Percentiles rank a stretch among this genome's conserved stretches.
Conservation (phyloP, 1,140 invertebrate genomes). For the Solenopsis fugax region DNA sequence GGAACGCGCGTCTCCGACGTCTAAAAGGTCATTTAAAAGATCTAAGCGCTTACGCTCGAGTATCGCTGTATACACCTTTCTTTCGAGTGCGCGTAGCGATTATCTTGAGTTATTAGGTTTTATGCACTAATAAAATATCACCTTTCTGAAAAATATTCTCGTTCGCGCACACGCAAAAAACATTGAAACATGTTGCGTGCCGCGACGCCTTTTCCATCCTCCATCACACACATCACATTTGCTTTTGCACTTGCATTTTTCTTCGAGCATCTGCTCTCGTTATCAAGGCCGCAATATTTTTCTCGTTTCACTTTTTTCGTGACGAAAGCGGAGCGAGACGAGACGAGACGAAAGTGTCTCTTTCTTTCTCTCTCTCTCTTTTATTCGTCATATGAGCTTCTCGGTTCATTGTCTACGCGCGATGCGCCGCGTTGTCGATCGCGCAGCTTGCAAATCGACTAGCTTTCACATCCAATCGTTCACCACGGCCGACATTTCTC, state of each 20-base stretch:
- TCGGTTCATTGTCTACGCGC: no score
- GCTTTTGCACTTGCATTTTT: conserved; percentile 30
- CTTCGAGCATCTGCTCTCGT: conserved; percentile 45
- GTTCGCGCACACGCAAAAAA: conserved; percentile 61
- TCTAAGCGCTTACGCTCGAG: neutral
- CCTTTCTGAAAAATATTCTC: conserved; percentile 68
- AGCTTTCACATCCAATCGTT: neutral
- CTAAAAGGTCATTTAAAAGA: conserved; percentile 28
- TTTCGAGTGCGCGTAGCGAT: conserved; percentile 40
- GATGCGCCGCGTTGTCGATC: no score
- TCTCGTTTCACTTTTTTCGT: conserved; percentile 26
- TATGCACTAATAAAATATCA: conserved; percentile 67
- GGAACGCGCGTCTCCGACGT: neutral
- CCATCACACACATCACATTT: conserved; percentile 27
- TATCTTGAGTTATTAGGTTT: conserved; percentile 50
- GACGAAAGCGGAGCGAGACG: neutral
- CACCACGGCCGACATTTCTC: neutral
- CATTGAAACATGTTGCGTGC: conserved; percentile 67
- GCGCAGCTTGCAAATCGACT: no score
- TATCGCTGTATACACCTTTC: conserved; percentile 11
- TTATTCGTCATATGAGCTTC: no score
- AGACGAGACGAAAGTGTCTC: no score
- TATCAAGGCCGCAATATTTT: conserved; percentile 48
- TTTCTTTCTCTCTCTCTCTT: no score
- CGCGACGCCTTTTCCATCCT: conserved; percentile 5